Conservation (phyloP, 2,113 vertebrate species). For the Gymnocephalus cernua region DNA sequence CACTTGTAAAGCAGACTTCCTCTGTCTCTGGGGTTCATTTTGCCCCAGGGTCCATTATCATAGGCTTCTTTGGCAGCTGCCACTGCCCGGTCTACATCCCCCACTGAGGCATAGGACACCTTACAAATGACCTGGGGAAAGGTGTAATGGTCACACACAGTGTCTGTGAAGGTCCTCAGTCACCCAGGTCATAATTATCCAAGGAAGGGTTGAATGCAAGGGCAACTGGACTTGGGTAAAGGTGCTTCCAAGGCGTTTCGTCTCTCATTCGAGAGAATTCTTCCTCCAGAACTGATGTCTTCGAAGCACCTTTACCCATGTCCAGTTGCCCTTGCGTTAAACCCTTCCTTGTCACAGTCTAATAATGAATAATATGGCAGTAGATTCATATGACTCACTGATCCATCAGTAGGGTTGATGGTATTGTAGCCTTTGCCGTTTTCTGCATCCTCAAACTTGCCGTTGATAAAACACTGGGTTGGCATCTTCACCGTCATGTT, state of each 20-base stretch:
- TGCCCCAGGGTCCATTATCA: constrained; percentile 85
- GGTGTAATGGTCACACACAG: not conserved
- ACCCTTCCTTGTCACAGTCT: too few relatives aligned
- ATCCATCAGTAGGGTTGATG: constrained; percentile 85
- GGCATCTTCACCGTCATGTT: constrained; percentile 87
- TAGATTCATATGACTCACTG: constrained; percentile 62
- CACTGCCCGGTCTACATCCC: constrained; percentile 86
- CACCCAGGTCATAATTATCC: too few relatives aligned
- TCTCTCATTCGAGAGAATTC: too few relatives aligned
- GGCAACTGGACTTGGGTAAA: too few relatives aligned
- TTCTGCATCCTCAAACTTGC: constrained; percentile 85
- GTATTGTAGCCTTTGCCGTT: constrained; percentile 82
- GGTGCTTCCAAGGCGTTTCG: too few relatives aligned
- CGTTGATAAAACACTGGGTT: constrained; percentile 86
- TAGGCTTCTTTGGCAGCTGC: constrained; percentile 86
- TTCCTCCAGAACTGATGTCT: too few relatives aligned
- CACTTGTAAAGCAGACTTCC: constrained; percentile 85
- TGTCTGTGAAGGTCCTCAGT: too few relatives aligned
- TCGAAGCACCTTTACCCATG: too few relatives aligned
- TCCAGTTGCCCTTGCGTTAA: too few relatives aligned
- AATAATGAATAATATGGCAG: not conserved
- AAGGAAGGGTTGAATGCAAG: too few relatives aligned
- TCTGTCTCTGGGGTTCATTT: constrained; percentile 88
- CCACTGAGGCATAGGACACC: constrained; percentile 85
- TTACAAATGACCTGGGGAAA: constrained; percentile 83